Evolutionary conservation across 2,888 invertebrate genomes (phyloP), one percentile per base, ranked within the genome.

Genomic region (Asteroscopus sphinx): DNA sequence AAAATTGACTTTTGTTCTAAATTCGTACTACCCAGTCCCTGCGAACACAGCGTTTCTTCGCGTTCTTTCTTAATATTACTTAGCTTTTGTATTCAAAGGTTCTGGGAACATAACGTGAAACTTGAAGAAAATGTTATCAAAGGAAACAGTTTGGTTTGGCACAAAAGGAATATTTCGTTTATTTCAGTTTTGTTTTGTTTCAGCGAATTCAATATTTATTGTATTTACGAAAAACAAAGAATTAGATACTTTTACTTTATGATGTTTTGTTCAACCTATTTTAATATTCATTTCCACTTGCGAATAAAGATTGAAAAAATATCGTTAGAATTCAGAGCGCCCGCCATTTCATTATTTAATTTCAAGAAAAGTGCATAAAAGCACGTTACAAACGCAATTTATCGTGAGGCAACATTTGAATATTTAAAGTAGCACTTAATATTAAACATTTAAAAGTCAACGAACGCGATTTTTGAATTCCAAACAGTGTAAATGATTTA

Each of bases 401-500:
- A 52, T 62, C 25, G 28, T n/a, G 13, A 25, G 39, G 17, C 21
- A 15, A 44, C 51, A 68, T 56, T n/a, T 53, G 46, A 53, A 68
- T 36, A 68, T 68, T 68, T 42, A 47, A 49, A 58, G 32, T 46
- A 52, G 36, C 40, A 30, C 40, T 63, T 52, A 48, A 67, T 58
- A 55, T 51, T 51, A 30, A 56, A 67, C 63, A 59, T 56, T 61
- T 56, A 49, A 68, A 67, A 71, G 57, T 62, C 59, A 58, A 57
- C 48, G 45, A 45, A 57, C 46, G 35, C 40, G 35, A 58, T 56
- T 67, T 72, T 60, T 42, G 57, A 70, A 73, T 68, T 70, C 73
- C 53, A 47, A 69, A 68, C 45, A 57, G 57, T 57, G 44, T 56
- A 61, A 73, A 69, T 77, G 67, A 79, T 79, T 80, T 77, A 77